Base-by-base conservation (phyloP, 2,797 vertebrate species). In the Ctenopoma kingsleyae region DNA sequence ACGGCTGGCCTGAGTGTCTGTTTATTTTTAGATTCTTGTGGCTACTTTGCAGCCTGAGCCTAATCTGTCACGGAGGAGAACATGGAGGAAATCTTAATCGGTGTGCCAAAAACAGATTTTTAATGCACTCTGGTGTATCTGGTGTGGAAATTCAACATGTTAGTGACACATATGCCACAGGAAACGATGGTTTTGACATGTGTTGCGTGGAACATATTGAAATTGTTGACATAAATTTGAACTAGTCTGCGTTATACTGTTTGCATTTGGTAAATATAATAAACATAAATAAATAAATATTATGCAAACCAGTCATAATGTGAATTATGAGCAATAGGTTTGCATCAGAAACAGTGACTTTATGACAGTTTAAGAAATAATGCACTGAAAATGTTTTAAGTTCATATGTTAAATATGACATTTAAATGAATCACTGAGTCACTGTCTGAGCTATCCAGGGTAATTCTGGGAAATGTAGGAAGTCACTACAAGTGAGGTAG, bases 11-110 rank as follows among this genome's bases (percentile, higher is more conserved):
- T 78, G 82, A 80, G 81, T 74, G 76, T 78, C 82, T 87, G 74
- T 90, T 89, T 90, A 88, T 90, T 91, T 92, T 89, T 88, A 86
- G 85, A 84, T 87, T 84, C 80, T 80, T 69, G 79, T 85, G 86
- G 79, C 72, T 85, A 84, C 87, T 89, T 83, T 54, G 82, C 82
- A 87, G 86, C 63, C 51, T 44, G 15, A 71, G 73, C 73, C 75
- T 81, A 83, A 88, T 91, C 84, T 86, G 84, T 90, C 82, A 89
- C 71, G 56, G 68, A 73, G 81, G 64, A 83, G 68, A 69, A 60
- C 78, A 74, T 53, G 84, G 74, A 76, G 81, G 61, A 86, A 87
- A 82, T 87, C 78, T 76, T 83, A 81, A 87, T 81, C 80, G 68
- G 16, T 68, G 70, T 69, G 76, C 80, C 69, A 51, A 69, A 78